These are phyloP conservation scores for Toxonevra muliebris DNA, from an alignment of 2,888 invertebrate genomes.

Conservation along the genomic window DNA sequence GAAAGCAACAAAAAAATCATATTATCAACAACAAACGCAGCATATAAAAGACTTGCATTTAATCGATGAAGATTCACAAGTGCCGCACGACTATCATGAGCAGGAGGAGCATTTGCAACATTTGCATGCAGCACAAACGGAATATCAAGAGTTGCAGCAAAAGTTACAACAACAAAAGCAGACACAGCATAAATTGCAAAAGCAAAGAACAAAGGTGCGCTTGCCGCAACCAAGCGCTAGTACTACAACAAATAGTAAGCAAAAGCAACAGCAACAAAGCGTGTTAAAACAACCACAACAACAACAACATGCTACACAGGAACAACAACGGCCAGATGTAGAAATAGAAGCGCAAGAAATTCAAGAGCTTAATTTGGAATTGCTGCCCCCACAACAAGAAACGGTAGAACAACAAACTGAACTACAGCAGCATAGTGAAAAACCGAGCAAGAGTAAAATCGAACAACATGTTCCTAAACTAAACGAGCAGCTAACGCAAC, in stretches of 20 bases:
- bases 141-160: not conserved
- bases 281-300: not conserved
- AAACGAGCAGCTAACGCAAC: not conserved
- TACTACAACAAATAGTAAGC: not conserved
- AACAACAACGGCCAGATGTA: too few relatives aligned
- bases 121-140: constrained; percentile 9
- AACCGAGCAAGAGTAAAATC: too few relatives aligned
- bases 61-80: constrained; percentile 32
- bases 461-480: too few relatives aligned
- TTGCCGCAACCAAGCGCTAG: constrained; percentile 3
- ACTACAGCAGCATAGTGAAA: too few relatives aligned
- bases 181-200: not conserved
- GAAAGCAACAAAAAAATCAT: constrained; percentile 31
- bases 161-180: constrained; percentile 17
- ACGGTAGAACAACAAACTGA: too few relatives aligned
- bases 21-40: constrained; percentile 41
- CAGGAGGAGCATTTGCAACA: constrained; percentile 26
- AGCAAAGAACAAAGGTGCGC: not conserved
- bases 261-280: constrained; percentile 8
- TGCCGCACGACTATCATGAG: constrained; percentile 15
- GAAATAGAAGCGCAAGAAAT: too few relatives aligned
- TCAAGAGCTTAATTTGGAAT: too few relatives aligned
- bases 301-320: not conserved
- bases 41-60: constrained; percentile 38
- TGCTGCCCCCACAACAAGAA: too few relatives aligned